Percentiles rank a stretch among this genome's conserved stretches.
phyloP scores from a whole-genome alignment of 2,888 invertebrate species.

The Rhagophthalmus giganteus region DNA sequence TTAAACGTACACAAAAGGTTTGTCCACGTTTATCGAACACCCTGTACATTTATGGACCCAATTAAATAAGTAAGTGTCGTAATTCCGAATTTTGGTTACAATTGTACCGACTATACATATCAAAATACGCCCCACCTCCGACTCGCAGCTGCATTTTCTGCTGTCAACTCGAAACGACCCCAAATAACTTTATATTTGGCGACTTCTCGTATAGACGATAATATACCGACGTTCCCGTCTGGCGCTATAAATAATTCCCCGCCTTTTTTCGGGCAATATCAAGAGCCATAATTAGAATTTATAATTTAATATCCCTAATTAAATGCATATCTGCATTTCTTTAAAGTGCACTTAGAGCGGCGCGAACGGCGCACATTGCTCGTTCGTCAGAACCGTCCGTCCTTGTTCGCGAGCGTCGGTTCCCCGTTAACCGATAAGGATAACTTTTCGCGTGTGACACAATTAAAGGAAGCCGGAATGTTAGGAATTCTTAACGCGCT shows the following conservation, averaged over 20 bases:
- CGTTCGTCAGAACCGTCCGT: not conserved
- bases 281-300: slow-evolving; percentile 46
- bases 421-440: slow-evolving; percentile 16
- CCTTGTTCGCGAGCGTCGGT: slow-evolving; percentile 3
- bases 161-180: too few species aligned
- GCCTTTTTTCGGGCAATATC: slow-evolving; percentile 24
- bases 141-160: too few species aligned
- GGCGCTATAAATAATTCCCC: not conserved
- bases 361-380: too few species aligned
- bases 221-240: too few species aligned
- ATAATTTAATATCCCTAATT: slow-evolving; percentile 55
- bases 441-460: slow-evolving; percentile 23
- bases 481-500: slow-evolving; percentile 55
- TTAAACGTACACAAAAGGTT: too few species aligned
- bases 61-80: too few species aligned
- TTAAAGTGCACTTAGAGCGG: slow-evolving; percentile 16
- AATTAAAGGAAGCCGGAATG: slow-evolving; percentile 45
- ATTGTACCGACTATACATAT: not conserved
- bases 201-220: too few species aligned
- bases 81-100: too few species aligned
- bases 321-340: slow-evolving; percentile 52
- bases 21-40: too few species aligned
- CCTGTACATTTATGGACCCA: too few species aligned
- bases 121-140: too few species aligned
- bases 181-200: too few species aligned